Base-by-base conservation (phyloP, 1,140 invertebrate genomes). In the Akabosia matsudoensis region DNA sequence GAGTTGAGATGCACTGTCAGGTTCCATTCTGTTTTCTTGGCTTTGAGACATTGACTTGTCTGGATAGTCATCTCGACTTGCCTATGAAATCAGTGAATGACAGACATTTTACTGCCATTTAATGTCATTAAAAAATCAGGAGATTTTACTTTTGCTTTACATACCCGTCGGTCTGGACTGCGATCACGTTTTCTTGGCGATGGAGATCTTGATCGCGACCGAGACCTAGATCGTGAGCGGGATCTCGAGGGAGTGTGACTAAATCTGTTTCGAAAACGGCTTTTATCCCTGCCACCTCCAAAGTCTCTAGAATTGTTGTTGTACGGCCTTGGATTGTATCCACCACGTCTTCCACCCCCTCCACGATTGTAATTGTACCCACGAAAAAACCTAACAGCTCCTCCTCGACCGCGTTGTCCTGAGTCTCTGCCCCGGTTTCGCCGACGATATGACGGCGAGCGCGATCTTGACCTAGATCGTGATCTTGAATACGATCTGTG, bases 221-320 rank as follows among this genome's bases (percentile, higher is more conserved):
- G 37, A 1, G 77, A 72, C 24, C 70, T 33, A 2, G 70, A 78
- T 22, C 77, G 51, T 16, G 78, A 76, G 22, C 75, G 24, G 33
- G 78, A 79, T 37, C 72, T 33, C 14, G 78, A 79, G 0, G 71
- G 72, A 1, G 74, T 73, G 33, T 67, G 74, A 70, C 70, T 76
- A 51, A 79, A 79, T 16, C 75, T 56, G 74, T 76, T 79, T 13
- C 78, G n/a, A 31, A 79, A 79, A 33, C 22, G 64, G 34, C 78
- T 76, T 26, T 67, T 70, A 34, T 64, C 51, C 3, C 67, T 31
- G 1, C 24, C 16, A 24, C 72, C 24, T 4, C 34, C 24, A 67
- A n/a, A 4, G 28, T 64, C 31, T 64, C 56, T 7, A 54, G 18
- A 10, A 18, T 30, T 22, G 72, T 34, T 16, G 1, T n/a, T n/a